These are phyloP conservation scores for Myocastor coypus DNA, from an alignment of 2,113 vertebrate genomes.

Conservation along the genomic window DNA sequence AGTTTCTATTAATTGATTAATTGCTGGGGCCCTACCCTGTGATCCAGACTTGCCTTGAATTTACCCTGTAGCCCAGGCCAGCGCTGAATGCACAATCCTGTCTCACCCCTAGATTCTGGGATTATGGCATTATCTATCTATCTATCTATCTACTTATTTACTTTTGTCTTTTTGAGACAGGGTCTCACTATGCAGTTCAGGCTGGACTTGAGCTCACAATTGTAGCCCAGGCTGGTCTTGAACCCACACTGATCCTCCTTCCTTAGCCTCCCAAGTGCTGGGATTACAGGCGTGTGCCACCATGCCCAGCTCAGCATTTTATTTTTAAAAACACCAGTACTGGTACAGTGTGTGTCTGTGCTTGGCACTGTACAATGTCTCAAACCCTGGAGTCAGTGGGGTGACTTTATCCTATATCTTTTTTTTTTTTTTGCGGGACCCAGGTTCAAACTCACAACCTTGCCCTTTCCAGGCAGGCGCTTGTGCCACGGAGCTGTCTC, in stretches of 20 bases:
- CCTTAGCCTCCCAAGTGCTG: no score
- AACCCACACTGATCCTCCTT: no score
- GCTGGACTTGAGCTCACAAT: no score
- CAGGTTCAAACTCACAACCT: no score
- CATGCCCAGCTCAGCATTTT: neutral
- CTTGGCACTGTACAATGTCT: neutral
- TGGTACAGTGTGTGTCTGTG: neutral
- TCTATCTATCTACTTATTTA: no score
- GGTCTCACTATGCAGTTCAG: no score
- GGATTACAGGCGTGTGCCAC: no score
- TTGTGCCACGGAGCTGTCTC: no score
- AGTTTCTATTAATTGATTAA: neutral
- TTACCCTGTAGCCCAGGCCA: neutral
- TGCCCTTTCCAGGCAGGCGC: no score
- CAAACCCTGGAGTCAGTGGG: neutral
- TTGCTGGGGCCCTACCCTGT: neutral
- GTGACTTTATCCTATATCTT: neutral
- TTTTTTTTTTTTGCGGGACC: no score
- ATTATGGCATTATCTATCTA: neutral
- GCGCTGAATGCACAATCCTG: neutral
- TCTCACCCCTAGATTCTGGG: neutral
- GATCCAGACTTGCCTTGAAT: neutral
- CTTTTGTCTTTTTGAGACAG: no score
- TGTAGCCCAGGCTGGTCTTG: no score
- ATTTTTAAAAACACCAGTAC: neutral